phyloP scores from a whole-genome alignment of 1,140 invertebrate species.

The Parasteatoda tepidariorum region DNA sequence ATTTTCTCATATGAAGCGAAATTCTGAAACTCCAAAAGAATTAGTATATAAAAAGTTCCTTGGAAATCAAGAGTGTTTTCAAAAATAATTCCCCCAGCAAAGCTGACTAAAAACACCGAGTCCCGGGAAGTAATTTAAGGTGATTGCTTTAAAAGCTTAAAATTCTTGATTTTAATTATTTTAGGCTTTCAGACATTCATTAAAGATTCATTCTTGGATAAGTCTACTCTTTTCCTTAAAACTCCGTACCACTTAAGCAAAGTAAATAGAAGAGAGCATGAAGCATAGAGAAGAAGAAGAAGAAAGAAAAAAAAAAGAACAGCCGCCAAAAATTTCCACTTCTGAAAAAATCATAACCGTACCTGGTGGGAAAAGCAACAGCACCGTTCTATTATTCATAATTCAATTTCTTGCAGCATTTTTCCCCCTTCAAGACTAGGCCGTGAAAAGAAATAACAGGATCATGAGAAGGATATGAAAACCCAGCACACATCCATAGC shows the following conservation, averaged over 20 bases:
- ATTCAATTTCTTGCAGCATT: slow-evolving; percentile 49
- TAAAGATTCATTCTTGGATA: slow-evolving; percentile 21
- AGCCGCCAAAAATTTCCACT: slow-evolving; percentile 10
- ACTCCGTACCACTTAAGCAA: not conserved
- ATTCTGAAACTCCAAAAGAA: too few relatives aligned
- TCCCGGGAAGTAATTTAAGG: not conserved
- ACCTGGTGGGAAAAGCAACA: slow-evolving; percentile 48
- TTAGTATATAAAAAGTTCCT: too few relatives aligned
- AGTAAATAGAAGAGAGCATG: not conserved
- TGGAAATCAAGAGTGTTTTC: too few relatives aligned
- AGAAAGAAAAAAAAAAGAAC: slow-evolving; percentile 26
- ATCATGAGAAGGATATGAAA: slow-evolving; percentile 36
- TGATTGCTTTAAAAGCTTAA: not conserved
- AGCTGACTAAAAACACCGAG: too few relatives aligned
- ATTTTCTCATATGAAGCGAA: too few relatives aligned
- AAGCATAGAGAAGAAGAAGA: slow-evolving; percentile 22
- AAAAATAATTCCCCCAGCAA: too few relatives aligned
- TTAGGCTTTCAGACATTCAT: slow-evolving; percentile 4
- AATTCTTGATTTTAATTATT: slow-evolving; percentile 32
- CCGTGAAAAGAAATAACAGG: slow-evolving; percentile 48
- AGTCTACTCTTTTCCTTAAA: not conserved
- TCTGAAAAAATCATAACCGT: slow-evolving; percentile 6
- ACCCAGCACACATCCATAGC: slow-evolving; percentile 4
- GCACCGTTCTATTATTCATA: slow-evolving; percentile 52
- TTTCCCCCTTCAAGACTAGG: not conserved